Evolutionary conservation across 2,797 vertebrate species (phyloP).

Genomic region (Danionella dracula): DNA sequence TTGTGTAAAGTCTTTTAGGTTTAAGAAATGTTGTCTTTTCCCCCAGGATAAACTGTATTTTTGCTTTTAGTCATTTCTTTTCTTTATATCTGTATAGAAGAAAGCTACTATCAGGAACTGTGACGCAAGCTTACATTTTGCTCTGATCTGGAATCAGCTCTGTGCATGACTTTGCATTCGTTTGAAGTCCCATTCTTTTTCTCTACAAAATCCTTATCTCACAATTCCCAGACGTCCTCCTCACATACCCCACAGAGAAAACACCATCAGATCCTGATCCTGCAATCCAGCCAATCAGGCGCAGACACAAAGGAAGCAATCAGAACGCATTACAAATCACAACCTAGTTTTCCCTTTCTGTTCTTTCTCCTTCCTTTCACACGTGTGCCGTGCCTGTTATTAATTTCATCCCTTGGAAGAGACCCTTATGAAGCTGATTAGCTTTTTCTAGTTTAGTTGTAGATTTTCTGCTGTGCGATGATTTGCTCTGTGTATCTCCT

Average conservation of each 20-base stretch:
- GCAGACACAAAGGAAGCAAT: constrained; percentile 24
- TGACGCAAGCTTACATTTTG: too few relatives aligned
- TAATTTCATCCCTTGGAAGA: constrained; percentile 61
- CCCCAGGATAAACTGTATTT: too few relatives aligned
- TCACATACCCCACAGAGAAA: background rate
- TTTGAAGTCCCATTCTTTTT: constrained; percentile 6
- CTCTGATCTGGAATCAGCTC: background rate
- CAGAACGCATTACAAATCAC: background rate
- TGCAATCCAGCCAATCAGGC: constrained; percentile 18
- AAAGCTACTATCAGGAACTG: too few relatives aligned
- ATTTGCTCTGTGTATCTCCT: constrained; percentile 49
- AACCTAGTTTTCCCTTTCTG: background rate
- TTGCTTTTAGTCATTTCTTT: too few relatives aligned
- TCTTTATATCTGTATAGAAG: too few relatives aligned
- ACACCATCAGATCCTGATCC: background rate
- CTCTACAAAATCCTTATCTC: background rate
- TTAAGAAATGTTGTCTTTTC: too few relatives aligned
- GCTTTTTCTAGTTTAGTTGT: constrained; percentile 54
- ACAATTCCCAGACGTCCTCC: background rate
- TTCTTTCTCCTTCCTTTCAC: background rate
- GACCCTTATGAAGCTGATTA: constrained; percentile 54
- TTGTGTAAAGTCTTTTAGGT: too few relatives aligned
- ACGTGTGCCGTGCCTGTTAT: constrained; percentile 42
- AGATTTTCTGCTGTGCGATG: constrained; percentile 37
- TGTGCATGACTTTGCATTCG: background rate